phyloP scores from a whole-genome alignment of 2,113 vertebrate species.

The Alligator sinensis region DNA sequence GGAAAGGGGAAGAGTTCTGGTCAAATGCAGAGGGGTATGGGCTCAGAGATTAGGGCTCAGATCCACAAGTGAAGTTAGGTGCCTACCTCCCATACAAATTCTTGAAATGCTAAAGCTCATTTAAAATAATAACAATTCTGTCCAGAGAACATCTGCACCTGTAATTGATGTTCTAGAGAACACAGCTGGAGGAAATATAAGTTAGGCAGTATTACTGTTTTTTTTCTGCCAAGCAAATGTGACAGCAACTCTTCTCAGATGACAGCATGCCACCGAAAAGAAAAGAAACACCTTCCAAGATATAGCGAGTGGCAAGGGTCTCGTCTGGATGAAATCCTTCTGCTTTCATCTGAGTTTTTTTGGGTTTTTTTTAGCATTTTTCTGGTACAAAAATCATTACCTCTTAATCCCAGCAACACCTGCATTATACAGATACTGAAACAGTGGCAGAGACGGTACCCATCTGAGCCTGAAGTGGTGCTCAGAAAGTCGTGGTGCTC shows the following conservation, averaged over 20 bases:
- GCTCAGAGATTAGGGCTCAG: background rate
- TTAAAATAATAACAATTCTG: conserved; percentile 29
- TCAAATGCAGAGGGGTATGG: background rate
- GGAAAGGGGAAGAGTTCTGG: conserved; percentile 43
- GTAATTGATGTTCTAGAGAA: conserved; percentile 31
- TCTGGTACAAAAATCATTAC: background rate
- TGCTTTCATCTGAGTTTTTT: background rate
- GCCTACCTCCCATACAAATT: background rate
- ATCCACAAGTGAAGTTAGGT: conserved; percentile 20
- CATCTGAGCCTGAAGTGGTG: background rate
- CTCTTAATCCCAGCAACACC: background rate
- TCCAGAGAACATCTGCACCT: background rate
- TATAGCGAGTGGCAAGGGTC: no score
- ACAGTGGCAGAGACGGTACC: background rate
- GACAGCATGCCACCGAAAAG: background rate
- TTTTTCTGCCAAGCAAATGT: background rate
- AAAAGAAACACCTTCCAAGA: background rate
- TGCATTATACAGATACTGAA: background rate
- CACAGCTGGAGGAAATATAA: background rate
- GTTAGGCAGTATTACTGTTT: background rate
- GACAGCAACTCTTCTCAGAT: background rate
- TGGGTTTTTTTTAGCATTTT: background rate
- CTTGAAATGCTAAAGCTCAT: background rate
- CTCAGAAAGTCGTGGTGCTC: background rate
- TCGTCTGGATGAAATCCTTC: background rate